Percentiles rank a stretch among this genome's conserved stretches.
These are phyloP conservation scores for Premnoplex brunnescens DNA, from an alignment of 2,797 vertebrate genomes.

Conservation along the genomic window DNA sequence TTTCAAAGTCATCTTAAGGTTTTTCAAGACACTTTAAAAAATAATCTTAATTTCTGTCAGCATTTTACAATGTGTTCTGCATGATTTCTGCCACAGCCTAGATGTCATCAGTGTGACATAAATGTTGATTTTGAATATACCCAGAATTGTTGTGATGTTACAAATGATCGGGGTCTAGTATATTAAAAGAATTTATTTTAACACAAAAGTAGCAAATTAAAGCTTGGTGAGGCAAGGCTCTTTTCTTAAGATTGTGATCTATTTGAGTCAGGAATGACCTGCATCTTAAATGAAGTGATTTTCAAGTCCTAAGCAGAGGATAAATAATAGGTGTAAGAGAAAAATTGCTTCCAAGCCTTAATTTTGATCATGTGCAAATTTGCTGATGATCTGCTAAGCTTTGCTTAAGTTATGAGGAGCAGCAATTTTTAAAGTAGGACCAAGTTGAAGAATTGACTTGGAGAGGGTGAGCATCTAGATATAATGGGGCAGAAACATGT, in stretches of 20 bases:
- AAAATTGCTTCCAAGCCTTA: neutral
- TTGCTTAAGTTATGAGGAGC: neutral
- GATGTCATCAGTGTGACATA: neutral
- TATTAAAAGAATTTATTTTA: neutral
- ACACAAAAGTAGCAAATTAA: neutral
- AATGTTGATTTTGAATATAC: neutral
- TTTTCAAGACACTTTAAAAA: neutral
- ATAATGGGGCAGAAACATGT: neutral
- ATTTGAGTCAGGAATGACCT: neutral
- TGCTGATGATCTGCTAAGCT: neutral
- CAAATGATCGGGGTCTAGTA: neutral
- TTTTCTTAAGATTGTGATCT: neutral
- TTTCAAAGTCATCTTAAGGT: neutral
- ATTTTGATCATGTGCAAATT: neutral
- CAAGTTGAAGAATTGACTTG: neutral
- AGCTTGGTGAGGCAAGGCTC: neutral
- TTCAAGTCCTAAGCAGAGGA: neutral
- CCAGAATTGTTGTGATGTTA: neutral
- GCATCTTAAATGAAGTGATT: neutral
- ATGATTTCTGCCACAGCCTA: neutral
- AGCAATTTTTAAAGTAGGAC: neutral
- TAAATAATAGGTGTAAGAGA: neutral
- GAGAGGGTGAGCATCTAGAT: neutral
- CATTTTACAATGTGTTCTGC: neutral
- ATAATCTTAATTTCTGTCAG: neutral